Conservation (phyloP, 2,113 vertebrate genomes). For the Sarotherodon lohbergeri region DNA sequence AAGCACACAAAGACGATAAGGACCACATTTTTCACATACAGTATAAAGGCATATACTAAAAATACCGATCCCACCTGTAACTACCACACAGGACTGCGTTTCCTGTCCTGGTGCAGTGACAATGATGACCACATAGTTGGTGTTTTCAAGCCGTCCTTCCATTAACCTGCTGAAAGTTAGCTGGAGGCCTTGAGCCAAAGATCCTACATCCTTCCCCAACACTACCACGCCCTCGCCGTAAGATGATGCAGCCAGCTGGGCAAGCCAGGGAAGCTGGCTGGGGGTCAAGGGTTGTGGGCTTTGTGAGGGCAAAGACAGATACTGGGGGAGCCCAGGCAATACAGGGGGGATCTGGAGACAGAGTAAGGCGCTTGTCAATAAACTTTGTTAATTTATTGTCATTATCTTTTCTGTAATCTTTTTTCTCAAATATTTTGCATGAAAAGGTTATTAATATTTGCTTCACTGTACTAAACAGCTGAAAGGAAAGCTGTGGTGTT, state of each 20-base stretch:
- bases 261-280: slow-evolving; percentile 92
- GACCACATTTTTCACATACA: background rate
- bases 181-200: slow-evolving; percentile 87
- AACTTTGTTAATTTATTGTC: background rate
- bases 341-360: slow-evolving; percentile 65
- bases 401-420: background rate
- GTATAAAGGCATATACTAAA: background rate
- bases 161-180: slow-evolving; percentile 85
- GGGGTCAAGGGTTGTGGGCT: slow-evolving; percentile 76
- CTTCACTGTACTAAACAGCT: background rate
- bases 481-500: background rate
- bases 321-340: slow-evolving; percentile 61
- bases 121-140: slow-evolving; percentile 93
- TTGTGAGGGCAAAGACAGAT: slow-evolving; percentile 56
- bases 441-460: background rate
- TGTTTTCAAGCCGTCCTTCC: slow-evolving; percentile 83
- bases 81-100: slow-evolving; percentile 91
- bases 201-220: slow-evolving; percentile 79
- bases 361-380: background rate
- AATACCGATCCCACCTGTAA: slow-evolving; percentile 78
- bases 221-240: slow-evolving; percentile 86
- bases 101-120: slow-evolving; percentile 78
- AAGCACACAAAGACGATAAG: background rate
- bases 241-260: slow-evolving; percentile 89
- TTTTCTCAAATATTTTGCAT: background rate